phyloP scores from a whole-genome alignment of 2,797 vertebrate genomes.

The Xerus rutilus region DNA sequence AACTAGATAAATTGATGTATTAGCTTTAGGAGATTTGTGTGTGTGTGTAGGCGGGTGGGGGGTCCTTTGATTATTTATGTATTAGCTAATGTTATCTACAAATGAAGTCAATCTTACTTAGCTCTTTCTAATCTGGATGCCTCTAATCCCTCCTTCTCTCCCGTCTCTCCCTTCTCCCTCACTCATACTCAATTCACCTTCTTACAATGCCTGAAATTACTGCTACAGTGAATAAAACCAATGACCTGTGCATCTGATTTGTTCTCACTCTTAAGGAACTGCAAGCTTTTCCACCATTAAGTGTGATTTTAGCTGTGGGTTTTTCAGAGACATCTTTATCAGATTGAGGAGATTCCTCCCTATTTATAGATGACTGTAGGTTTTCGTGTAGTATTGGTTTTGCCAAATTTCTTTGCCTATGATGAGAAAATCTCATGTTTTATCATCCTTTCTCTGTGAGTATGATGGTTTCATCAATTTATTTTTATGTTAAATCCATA shows the following conservation, averaged over 20 bases:
- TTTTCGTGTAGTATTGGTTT: neutral
- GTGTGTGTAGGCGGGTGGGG: too few relatives aligned
- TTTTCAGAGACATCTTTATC: neutral
- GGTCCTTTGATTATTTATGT: neutral
- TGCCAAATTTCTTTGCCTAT: neutral
- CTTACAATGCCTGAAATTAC: neutral
- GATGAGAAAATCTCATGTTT: neutral
- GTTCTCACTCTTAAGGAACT: neutral
- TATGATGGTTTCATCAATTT: neutral
- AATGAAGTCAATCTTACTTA: neutral
- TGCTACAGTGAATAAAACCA: neutral
- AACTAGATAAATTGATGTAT: neutral
- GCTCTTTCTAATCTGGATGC: neutral
- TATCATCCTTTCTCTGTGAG: neutral
- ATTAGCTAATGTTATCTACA: neutral
- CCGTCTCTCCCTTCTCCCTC: fast-evolving
- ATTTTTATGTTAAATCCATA: neutral
- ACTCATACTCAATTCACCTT: neutral
- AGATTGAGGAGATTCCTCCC: neutral
- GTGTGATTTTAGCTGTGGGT: neutral
- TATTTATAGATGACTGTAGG: neutral
- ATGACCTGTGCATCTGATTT: neutral
- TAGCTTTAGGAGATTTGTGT: neutral
- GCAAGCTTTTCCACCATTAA: neutral
- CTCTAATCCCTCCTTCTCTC: neutral